A percentile compares a stretch with the other conserved stretches of the same genome.
These are phyloP conservation scores for Euplexia lucipara DNA, from an alignment of 2,888 invertebrate species.

Conservation along the genomic window DNA sequence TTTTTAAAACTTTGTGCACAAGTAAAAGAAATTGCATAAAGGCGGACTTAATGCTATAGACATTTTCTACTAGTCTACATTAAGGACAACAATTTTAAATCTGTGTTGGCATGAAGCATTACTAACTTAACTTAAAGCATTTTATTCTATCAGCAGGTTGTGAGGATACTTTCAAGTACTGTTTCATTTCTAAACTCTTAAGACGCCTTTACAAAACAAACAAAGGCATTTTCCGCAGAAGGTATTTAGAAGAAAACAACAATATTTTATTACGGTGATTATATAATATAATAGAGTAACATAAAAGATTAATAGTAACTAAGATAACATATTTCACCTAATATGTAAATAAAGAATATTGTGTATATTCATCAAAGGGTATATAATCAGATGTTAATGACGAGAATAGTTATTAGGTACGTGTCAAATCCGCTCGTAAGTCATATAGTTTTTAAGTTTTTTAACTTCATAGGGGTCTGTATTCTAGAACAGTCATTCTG, in stretches of 20 bases:
- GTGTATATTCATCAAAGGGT: constrained; percentile 50
- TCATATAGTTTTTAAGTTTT: constrained; percentile 14
- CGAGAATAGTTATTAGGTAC: constrained; percentile 38
- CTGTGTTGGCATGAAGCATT: too few relatives aligned
- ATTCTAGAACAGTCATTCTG: background rate
- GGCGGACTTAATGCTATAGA: too few relatives aligned
- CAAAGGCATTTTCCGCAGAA: background rate
- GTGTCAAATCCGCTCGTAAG: constrained; percentile 35
- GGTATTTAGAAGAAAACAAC: constrained; percentile 50
- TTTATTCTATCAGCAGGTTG: too few relatives aligned
- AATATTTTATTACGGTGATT: constrained; percentile 58
- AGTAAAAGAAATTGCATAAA: too few relatives aligned
- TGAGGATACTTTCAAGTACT: too few relatives aligned
- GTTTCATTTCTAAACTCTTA: too few relatives aligned
- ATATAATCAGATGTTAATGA: constrained; percentile 47
- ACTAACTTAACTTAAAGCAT: too few relatives aligned
- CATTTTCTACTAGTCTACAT: too few relatives aligned
- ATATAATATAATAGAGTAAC: constrained; percentile 65
- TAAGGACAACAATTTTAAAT: too few relatives aligned
- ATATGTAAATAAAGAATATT: constrained; percentile 59
- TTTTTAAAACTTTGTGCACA: too few relatives aligned
- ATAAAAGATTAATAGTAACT: constrained; percentile 67
- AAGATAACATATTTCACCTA: constrained; percentile 63
- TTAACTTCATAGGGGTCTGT: background rate
- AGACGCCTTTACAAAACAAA: too few relatives aligned